Evolutionary conservation across 2,797 vertebrate species (phyloP), one percentile per base, ranked within the genome.

Genomic region (Clarias laeviceps): DNA sequence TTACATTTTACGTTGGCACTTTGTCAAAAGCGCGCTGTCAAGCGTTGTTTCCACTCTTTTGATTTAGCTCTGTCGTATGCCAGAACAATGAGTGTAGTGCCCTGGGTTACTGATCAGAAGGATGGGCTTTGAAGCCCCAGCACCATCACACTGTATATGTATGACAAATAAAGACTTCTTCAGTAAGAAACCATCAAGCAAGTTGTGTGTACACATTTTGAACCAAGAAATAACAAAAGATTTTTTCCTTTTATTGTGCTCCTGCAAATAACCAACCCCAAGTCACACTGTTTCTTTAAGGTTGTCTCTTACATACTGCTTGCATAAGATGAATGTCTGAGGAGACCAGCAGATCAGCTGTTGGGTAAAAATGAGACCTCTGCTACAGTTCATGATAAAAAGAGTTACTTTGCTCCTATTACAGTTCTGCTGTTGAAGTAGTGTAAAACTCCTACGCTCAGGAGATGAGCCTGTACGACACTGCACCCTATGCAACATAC

Each of bases 231-330:
- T 2, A 40, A 64, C 15, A 22, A n/a, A n/a, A 32, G 20, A 59
- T 20, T 17, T 37, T 32, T 24, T 79, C 9, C 15, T 79, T 79
- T 79, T 40, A 79, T 40, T 57, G 68, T 27, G 34, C 24, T 68
- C 69, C 68, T 69, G 82, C 74, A 85, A 87, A 85, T 85, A 88
- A 82, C 62, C 18, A 64, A 17, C 45, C 57, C 69, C 34, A 32
- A 64, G 34, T 37, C 69, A 40, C 57, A 65, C 29, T n/a, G 56
- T 50, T 24, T 79, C 54, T 81, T 68, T 65, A 50, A 77, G 59
- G 29, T 34, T 34, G 37, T n/a, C 32, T 87, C 68, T 74, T 20
- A 29, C 56, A 3, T 57, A 6, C 65, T 29, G 61, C 73, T 76
- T 82, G 57, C 40, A 87, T 29, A 40, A 70, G 72, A 34, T 37